phyloP scores from a whole-genome alignment of 2,113 vertebrate species.

The Corydoras sp. region DNA sequence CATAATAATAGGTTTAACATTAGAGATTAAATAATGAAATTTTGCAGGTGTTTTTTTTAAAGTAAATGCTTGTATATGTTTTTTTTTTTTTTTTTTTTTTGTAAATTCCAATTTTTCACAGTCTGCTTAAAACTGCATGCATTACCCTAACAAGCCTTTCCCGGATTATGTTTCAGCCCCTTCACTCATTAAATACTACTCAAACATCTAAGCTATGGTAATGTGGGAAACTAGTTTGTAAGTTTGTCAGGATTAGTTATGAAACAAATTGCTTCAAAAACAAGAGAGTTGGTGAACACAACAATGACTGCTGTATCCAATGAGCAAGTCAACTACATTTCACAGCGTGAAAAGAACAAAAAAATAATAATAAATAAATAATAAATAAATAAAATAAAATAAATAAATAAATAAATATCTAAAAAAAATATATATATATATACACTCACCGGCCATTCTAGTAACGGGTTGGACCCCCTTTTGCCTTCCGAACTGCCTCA shows the following conservation, averaged over 20 bases:
- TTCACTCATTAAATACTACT: constrained; percentile 35
- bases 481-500: no score
- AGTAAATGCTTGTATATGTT: background rate
- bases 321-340: background rate
- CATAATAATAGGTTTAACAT: no score
- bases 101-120: background rate
- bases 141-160: constrained; percentile 52
- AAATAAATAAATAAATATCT: no score
- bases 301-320: background rate
- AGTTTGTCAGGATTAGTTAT: constrained; percentile 34
- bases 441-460: no score
- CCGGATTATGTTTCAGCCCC: constrained; percentile 52
- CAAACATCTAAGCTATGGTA: constrained; percentile 48
- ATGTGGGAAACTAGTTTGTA: constrained; percentile 40
- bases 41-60: background rate
- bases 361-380: no score
- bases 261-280: constrained; percentile 25
- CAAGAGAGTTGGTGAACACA: background rate
- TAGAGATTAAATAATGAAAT: no score
- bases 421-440: no score
- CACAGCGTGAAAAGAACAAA: no score
- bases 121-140: constrained; percentile 18
- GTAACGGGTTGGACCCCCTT: no score
- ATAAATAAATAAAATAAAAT: no score
- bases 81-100: background rate